phyloP scores from a whole-genome alignment of 2,113 vertebrate species.

The Ptilorrhoa leucosticta region DNA sequence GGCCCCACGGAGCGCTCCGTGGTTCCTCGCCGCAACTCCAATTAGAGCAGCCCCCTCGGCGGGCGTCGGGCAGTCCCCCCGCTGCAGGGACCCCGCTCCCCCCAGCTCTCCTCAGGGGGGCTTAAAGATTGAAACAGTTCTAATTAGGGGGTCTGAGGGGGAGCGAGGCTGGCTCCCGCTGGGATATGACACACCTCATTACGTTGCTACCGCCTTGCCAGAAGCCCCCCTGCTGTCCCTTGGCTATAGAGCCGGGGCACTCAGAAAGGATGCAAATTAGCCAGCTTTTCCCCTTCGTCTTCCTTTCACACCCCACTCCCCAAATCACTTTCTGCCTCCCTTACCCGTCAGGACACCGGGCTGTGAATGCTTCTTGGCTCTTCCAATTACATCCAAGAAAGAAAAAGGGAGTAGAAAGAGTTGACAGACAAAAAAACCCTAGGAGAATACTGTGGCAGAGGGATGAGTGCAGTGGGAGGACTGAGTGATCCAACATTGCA shows the following conservation, averaged over 20 bases:
- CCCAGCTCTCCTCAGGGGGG: background rate
- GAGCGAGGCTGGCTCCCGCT: conserved; percentile 24
- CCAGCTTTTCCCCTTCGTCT: conserved; percentile 8
- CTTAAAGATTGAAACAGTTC: conserved; percentile 58
- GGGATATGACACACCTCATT: conserved; percentile 67
- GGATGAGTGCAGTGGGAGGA: background rate
- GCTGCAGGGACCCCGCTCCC: background rate
- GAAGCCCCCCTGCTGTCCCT: conserved; percentile 53
- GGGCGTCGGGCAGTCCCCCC: background rate
- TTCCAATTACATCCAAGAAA: conserved; percentile 17
- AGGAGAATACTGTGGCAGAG: background rate
- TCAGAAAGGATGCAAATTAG: conserved; percentile 72
- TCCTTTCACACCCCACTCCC: conserved; percentile 42
- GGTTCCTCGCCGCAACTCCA: background rate
- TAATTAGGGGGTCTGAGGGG: conserved; percentile 55
- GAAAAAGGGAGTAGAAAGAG: background rate
- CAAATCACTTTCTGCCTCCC: conserved; percentile 34
- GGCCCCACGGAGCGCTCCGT: background rate
- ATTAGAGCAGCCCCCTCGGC: conserved; percentile 1
- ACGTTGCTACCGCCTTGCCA: conserved; percentile 38
- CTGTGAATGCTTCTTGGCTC: background rate
- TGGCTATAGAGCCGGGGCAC: conserved; percentile 47
- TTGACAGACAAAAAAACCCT: background rate
- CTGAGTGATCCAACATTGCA: background rate
- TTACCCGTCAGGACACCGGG: conserved; percentile 3